Evolutionary conservation across 2,888 invertebrate genomes (phyloP).

Genomic region (Esperia sulphurella): DNA sequence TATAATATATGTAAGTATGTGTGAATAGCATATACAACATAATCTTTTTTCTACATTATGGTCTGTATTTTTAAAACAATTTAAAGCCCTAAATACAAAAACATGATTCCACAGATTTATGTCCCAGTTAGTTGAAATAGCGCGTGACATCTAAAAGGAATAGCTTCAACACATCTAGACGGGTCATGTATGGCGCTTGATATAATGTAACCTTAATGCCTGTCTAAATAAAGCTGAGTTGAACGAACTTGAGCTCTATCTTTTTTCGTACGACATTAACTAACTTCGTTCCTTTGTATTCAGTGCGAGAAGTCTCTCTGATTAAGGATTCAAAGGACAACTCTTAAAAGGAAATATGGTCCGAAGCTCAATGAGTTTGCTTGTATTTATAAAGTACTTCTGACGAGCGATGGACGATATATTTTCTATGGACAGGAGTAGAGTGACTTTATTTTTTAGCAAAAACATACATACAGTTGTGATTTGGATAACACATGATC

Average conservation of each 20-base stretch:
- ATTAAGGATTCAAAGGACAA: constrained; percentile 72
- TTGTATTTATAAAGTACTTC: constrained; percentile 16
- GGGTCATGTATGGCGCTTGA: constrained; percentile 15
- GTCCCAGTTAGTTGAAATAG: neutral
- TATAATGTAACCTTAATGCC: constrained; percentile 16
- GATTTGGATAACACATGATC: no score
- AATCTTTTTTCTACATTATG: no score
- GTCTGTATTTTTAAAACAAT: neutral
- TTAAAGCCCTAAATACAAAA: no score
- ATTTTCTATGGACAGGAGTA: no score
- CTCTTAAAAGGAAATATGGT: constrained; percentile 74
- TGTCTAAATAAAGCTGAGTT: constrained; percentile 43
- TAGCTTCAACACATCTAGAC: constrained; percentile 3
- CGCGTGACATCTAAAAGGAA: constrained; percentile 6
- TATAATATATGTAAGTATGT: neutral
- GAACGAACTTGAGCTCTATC: constrained; percentile 54
- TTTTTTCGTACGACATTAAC: constrained; percentile 52
- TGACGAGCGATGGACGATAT: no score
- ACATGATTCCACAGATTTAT: neutral
- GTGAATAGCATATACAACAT: neutral
- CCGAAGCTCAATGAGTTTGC: constrained; percentile 36
- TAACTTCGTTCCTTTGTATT: constrained; percentile 67
- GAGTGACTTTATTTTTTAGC: no score
- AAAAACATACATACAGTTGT: no score
- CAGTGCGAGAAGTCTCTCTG: constrained; percentile 60